Evolutionary conservation across 1,140 invertebrate species (phyloP).

Genomic region (Conopomorpha cramerella): DNA sequence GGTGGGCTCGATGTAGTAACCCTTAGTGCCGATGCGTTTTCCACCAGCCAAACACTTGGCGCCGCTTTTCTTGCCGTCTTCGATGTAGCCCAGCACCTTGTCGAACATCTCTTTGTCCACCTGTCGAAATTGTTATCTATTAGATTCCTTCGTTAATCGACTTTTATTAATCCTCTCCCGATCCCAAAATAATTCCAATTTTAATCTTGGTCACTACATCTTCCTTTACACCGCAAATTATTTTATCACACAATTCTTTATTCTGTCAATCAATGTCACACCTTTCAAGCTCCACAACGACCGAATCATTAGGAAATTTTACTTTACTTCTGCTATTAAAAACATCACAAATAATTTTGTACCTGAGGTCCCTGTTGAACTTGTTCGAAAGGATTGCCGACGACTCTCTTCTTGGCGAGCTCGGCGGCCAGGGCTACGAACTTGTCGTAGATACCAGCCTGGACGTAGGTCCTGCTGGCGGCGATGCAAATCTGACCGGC

Average conservation of each 20-base stretch:
- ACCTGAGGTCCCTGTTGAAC: conserved; percentile 92
- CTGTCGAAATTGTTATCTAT: too few species aligned
- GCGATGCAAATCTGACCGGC: conserved; percentile 75
- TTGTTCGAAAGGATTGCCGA: conserved; percentile 91
- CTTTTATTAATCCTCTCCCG: too few species aligned
- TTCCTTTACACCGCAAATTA: too few species aligned
- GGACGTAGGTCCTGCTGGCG: conserved; percentile 86
- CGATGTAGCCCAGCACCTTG: conserved; percentile 77
- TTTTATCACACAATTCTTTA: too few species aligned
- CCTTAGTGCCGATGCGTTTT: conserved; percentile 67
- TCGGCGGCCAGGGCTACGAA: conserved; percentile 88
- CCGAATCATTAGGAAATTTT: conserved; percentile 53
- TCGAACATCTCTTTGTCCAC: conserved; percentile 77
- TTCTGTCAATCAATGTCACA: too few species aligned
- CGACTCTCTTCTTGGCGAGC: conserved; percentile 76
- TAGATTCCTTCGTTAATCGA: too few species aligned
- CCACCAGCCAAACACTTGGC: conserved; percentile 80
- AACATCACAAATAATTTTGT: too few species aligned
- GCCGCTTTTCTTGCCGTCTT: conserved; percentile 79
- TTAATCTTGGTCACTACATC: too few species aligned
- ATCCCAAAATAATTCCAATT: too few species aligned
- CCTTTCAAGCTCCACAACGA: too few species aligned
- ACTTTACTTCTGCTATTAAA: too few species aligned
- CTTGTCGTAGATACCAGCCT: conserved; percentile 94
- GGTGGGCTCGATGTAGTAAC: conserved; percentile 89